These are phyloP conservation scores for Samia ricini DNA, from an alignment of 1,140 invertebrate genomes.

Conservation along the genomic window DNA sequence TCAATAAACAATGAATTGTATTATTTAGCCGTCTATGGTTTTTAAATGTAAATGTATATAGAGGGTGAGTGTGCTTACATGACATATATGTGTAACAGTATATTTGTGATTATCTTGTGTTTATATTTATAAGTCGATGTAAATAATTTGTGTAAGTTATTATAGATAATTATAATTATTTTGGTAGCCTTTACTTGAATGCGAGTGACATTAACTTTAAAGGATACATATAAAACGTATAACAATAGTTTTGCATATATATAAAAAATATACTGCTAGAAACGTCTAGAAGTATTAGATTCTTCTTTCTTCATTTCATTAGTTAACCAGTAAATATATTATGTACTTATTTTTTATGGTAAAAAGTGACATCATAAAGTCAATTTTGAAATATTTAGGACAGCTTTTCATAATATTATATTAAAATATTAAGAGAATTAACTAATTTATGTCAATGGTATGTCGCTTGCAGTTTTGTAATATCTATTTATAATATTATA, in stretches of 20 bases:
- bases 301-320: not conserved
- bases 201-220: constrained; percentile 30
- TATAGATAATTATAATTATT: constrained; percentile 41
- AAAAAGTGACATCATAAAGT: not conserved
- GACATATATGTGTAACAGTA: constrained; percentile 36
- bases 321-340: not conserved
- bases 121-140: constrained; percentile 42
- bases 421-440: not conserved
- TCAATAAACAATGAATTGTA: not conserved
- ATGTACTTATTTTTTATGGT: not conserved
- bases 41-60: constrained; percentile 59
- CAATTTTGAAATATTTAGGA: not conserved
- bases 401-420: not conserved
- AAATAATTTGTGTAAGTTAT: constrained; percentile 64
- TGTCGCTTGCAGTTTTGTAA: constrained; percentile 18
- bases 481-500: not conserved
- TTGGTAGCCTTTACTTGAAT: constrained; percentile 41
- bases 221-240: constrained; percentile 13
- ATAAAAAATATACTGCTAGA: not conserved
- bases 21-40: constrained; percentile 25
- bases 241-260: not conserved
- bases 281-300: not conserved
- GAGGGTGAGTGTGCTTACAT: constrained; percentile 58
- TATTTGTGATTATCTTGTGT: constrained; percentile 54
- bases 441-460: constrained; percentile 10